These are phyloP conservation scores for Muricea muricata DNA, from an alignment of 92 coral and sea anemone genomes.

Conservation along the genomic window DNA sequence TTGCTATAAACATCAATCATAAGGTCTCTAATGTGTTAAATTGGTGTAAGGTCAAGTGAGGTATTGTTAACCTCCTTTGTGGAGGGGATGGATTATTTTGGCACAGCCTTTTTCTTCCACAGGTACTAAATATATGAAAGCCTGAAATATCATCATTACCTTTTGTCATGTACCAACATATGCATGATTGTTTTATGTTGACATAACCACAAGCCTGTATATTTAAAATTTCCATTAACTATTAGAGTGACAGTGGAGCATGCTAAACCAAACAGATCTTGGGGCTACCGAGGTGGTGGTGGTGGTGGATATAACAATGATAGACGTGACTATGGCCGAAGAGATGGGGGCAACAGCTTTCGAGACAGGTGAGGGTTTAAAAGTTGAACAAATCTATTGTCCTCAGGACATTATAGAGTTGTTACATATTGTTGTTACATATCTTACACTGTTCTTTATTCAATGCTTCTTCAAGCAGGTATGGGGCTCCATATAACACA, in stretches of 20 bases:
- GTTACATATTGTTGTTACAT: neutral
- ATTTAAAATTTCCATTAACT: no score
- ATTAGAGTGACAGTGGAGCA: conserved; percentile 91
- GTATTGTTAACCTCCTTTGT: no score
- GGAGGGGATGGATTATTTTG: no score
- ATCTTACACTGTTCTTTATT: neutral
- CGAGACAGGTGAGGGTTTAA: neutral
- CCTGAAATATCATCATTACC: no score
- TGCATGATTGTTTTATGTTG: no score
- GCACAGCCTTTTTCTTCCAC: no score
- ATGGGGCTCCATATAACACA: conserved; percentile 96
- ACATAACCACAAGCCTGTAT: no score
- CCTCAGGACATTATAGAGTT: neutral
- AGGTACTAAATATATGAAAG: no score
- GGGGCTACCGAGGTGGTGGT: conserved; percentile 82
- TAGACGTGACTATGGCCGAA: conserved; percentile 48
- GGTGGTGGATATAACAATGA: conserved; percentile 71
- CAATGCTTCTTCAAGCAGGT: conserved; percentile 48
- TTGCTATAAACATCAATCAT: no score
- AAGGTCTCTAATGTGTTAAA: no score
- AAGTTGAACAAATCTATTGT: neutral
- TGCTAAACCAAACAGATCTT: conserved; percentile 83
- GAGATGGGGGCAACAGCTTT: neutral
- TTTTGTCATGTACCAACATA: no score
- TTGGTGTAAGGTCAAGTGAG: no score